Evolutionary conservation across 2,888 invertebrate species (phyloP).

Genomic region (Conchocele bisecta): DNA sequence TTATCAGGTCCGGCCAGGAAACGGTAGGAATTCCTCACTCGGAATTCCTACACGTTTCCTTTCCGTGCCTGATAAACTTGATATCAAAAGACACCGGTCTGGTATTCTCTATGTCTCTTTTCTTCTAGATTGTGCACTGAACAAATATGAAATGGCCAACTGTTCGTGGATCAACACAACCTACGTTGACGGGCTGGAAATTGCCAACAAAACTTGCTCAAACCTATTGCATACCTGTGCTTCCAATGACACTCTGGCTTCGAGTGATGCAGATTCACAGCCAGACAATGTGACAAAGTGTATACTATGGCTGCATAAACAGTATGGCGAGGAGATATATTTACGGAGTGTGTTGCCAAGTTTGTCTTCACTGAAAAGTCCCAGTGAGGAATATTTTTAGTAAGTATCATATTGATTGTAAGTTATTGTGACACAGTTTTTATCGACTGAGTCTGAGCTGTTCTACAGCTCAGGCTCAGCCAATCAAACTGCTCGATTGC

Average conservation of each 20-base stretch:
- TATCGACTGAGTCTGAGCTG: neutral
- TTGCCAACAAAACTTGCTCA: constrained; percentile 27
- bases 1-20: too few relatives aligned
- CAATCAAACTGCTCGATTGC: too few relatives aligned
- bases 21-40: too few relatives aligned
- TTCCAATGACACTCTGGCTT: too few relatives aligned
- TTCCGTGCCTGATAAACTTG: too few relatives aligned
- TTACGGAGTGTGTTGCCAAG: constrained; percentile 35
- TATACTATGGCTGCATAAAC: constrained; percentile 38
- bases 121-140: constrained; percentile 69
- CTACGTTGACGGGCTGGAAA: constrained; percentile 40
- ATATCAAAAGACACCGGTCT: too few relatives aligned
- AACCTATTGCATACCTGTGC: too few relatives aligned
- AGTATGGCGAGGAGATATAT: constrained; percentile 44
- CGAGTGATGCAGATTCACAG: too few relatives aligned
- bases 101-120: too few relatives aligned
- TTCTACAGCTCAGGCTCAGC: neutral
- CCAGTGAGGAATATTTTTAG: constrained; percentile 79
- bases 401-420: constrained; percentile 55
- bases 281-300: constrained; percentile 36
- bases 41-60: too few relatives aligned
- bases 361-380: constrained; percentile 58
- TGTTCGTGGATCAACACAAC: constrained; percentile 66
- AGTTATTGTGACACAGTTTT: neutral
- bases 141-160: constrained; percentile 67